Percentiles rank a stretch among this genome's conserved stretches.
phyloP scores from a whole-genome alignment of 2,113 vertebrate genomes.

The Tylochromis polylepis region DNA sequence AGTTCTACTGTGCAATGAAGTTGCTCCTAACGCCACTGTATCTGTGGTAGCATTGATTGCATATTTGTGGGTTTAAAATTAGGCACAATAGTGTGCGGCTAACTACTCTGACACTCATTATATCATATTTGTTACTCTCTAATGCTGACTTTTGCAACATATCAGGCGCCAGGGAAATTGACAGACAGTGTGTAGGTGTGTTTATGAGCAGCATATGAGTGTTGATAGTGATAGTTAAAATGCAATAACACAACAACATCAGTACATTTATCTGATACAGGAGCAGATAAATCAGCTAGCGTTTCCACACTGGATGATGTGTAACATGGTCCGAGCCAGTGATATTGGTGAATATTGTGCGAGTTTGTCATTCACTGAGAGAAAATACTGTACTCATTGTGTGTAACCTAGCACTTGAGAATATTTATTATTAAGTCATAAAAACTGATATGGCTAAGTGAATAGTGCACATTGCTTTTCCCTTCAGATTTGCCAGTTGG shows the following conservation, averaged over 20 bases:
- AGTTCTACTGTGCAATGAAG: neutral
- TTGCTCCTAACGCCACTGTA: neutral
- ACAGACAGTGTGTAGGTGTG: neutral
- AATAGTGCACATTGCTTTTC: slow-evolving; percentile 29
- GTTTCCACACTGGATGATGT: neutral
- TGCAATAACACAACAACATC: neutral
- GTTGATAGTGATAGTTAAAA: neutral
- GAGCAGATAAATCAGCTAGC: neutral
- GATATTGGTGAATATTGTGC: neutral
- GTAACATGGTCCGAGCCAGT: neutral
- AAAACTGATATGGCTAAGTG: slow-evolving; percentile 33
- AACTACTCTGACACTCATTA: neutral
- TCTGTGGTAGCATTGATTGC: neutral
- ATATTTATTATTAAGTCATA: slow-evolving; percentile 23
- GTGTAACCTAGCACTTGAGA: neutral
- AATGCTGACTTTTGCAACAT: neutral
- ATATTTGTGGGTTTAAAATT: neutral
- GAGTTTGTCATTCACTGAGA: neutral
- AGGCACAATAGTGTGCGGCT: neutral
- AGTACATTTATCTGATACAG: neutral
- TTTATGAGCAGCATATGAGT: neutral
- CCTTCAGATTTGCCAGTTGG: slow-evolving; percentile 27
- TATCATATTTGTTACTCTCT: neutral
- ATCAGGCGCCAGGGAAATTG: neutral
- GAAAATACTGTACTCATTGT: neutral